Evolutionary conservation across 2,888 invertebrate species (phyloP), one percentile per base, ranked within the genome.

Genomic region (Melanostoma mellinum): DNA sequence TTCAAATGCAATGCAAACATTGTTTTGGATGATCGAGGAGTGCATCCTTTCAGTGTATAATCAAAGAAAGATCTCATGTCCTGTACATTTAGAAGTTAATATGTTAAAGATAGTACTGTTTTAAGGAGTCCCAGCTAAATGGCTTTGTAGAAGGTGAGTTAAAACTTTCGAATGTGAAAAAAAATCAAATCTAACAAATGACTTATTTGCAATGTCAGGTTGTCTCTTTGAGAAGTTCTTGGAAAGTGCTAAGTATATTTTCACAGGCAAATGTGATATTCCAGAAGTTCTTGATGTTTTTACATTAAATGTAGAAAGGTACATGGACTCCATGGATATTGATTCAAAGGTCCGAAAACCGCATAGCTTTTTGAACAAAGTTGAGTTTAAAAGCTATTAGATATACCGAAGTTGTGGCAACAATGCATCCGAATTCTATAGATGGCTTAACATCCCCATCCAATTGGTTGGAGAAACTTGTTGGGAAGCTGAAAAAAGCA

Each of bases 381-480:
- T 36, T 8, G 2, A 20, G 3, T n/a, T 30, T 35, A 33, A 46
- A 60, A 10, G 72, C 56, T 32, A 40, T 61, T 40, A 88, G 92
- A 0, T 93, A 94, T 88, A 92, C 94, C 0, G 89, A 91, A 44
- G 92, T 93, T 0, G 92, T 94, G 46, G 88, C 92, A 2, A 90
- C 92, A 3, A 91, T 95, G 6, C 92, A 94, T 32, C 89, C 90
- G 3, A 92, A 92, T 87, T 92, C 93, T 85, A 89, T 95, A 48
- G 94, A 95, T 89, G 93, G 94, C 4, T 92, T 95, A 88, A 94
- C 94, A 48, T 93, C 94, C 0, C 94, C 95, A 0, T 92, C 92
- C 8, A 91, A 93, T 56, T 95, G 94, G 94, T 94, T 94, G 93
- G 93, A 94, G 89, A 91, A 93, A 20, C 91, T 92, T 0, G 87